Percentiles rank a stretch among this genome's conserved stretches.
Evolutionary conservation across 2,888 invertebrate genomes (phyloP).

Genomic region (Pelosia muscerda): DNA sequence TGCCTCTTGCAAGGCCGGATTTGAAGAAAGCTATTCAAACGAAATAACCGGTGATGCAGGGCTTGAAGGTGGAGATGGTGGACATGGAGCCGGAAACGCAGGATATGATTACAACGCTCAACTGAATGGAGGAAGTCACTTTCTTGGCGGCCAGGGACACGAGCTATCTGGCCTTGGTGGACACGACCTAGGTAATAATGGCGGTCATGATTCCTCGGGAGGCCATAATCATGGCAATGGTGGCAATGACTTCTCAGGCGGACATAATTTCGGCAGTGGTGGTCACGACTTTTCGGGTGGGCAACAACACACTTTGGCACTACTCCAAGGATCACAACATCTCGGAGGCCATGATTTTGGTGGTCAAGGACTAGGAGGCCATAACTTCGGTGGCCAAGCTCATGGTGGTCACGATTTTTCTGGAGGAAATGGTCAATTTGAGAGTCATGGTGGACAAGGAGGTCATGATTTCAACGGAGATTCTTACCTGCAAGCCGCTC

Average conservation of each 20-base stretch:
- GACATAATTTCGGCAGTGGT: conserved; percentile 42
- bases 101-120: conserved; percentile 59
- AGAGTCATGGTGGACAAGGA: conserved; percentile 34
- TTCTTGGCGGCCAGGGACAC: conserved; percentile 47
- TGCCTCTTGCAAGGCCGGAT: conserved; percentile 78
- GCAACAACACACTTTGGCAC: conserved; percentile 16
- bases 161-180: conserved; percentile 29
- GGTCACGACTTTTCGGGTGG: conserved; percentile 38
- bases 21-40: conserved; percentile 61
- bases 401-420: conserved; percentile 29
- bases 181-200: conserved; percentile 42
- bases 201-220: conserved; percentile 52
- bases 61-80: conserved; percentile 44
- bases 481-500: conserved; percentile 78
- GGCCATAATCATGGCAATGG: conserved; percentile 36
- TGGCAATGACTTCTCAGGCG: conserved; percentile 51
- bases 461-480: conserved; percentile 67
- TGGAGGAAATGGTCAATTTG: conserved; percentile 34
- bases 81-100: conserved; percentile 53
- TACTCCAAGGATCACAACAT: conserved; percentile 13
- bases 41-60: conserved; percentile 62
- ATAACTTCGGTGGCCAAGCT: conserved; percentile 35
- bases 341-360: conserved; percentile 19
- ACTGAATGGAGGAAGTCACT: conserved; percentile 47
- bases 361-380: conserved; percentile 36